Evolutionary conservation across 2,888 invertebrate genomes (phyloP).

Genomic region (Acholoe squamosa): DNA sequence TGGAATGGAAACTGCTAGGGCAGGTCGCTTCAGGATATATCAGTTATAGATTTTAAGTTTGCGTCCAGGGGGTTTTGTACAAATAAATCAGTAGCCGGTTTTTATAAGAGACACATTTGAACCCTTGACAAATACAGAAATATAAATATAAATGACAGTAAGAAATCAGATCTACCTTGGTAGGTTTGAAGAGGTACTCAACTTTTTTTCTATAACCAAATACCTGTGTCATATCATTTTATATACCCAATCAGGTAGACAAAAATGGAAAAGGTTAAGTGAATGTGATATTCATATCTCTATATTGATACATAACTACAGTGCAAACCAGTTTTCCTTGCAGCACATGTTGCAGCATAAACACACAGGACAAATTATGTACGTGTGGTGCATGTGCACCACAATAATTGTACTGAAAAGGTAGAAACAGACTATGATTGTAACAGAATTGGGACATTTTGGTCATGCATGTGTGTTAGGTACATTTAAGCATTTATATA

Average conservation of each 20-base stretch:
- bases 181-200: background rate
- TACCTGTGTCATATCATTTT: slow-evolving; percentile 54
- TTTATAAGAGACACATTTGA: background rate
- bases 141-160: background rate
- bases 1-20: background rate
- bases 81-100: background rate
- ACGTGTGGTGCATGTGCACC: background rate
- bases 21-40: background rate
- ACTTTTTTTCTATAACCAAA: slow-evolving; percentile 28
- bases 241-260: slow-evolving; percentile 56
- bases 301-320: slow-evolving; percentile 50
- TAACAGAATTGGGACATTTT: slow-evolving; percentile 17
- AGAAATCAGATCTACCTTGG: background rate
- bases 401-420: background rate
- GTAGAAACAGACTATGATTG: slow-evolving; percentile 5
- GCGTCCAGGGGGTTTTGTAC: background rate
- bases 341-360: background rate
- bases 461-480: slow-evolving; percentile 33
- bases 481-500: slow-evolving; percentile 54
- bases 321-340: slow-evolving; percentile 58
- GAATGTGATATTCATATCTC: slow-evolving; percentile 49
- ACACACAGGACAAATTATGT: slow-evolving; percentile 17
- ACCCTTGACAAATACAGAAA: background rate
- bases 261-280: slow-evolving; percentile 18
- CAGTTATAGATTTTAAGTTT: background rate